These are phyloP conservation scores for Microctenopoma lineatum DNA, from an alignment of 2,797 vertebrate genomes.

Conservation along the genomic window DNA sequence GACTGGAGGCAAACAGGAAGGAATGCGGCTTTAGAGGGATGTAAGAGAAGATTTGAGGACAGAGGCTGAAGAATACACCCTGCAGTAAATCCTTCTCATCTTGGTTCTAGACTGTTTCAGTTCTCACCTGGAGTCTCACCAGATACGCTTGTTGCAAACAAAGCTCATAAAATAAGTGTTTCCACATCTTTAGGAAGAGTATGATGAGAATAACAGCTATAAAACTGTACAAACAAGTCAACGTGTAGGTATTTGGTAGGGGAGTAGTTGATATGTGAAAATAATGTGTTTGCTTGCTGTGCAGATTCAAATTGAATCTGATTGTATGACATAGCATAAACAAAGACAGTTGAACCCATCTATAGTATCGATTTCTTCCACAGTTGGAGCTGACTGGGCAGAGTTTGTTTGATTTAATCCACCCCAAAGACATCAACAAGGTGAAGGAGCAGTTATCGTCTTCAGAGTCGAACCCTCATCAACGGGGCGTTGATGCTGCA, in stretches of 20 bases:
- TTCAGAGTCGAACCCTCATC: constrained; percentile 88
- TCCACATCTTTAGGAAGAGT: neutral
- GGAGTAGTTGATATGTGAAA: neutral
- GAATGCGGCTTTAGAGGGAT: constrained; percentile 7
- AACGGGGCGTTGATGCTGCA: constrained; percentile 92
- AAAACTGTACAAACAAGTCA: neutral
- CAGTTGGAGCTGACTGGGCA: constrained; percentile 95
- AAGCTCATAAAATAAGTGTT: neutral
- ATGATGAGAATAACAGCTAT: neutral
- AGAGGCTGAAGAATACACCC: neutral
- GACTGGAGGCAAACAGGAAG: neutral
- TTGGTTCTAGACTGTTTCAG: neutral
- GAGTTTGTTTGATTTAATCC: constrained; percentile 96
- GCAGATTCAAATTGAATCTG: neutral
- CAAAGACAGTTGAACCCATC: neutral
- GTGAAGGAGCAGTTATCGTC: constrained; percentile 97
- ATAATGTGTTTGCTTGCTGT: neutral
- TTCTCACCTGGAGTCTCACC: neutral
- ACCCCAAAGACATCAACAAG: constrained; percentile 97
- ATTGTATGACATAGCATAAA: too few species aligned
- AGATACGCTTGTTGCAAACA: neutral
- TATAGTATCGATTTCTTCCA: constrained; percentile 4
- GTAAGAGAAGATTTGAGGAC: neutral
- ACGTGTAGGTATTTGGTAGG: neutral
- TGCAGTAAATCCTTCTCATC: neutral